These are phyloP conservation scores for Copidosoma aretas DNA, from an alignment of 2,888 invertebrate species.

Conservation along the genomic window DNA sequence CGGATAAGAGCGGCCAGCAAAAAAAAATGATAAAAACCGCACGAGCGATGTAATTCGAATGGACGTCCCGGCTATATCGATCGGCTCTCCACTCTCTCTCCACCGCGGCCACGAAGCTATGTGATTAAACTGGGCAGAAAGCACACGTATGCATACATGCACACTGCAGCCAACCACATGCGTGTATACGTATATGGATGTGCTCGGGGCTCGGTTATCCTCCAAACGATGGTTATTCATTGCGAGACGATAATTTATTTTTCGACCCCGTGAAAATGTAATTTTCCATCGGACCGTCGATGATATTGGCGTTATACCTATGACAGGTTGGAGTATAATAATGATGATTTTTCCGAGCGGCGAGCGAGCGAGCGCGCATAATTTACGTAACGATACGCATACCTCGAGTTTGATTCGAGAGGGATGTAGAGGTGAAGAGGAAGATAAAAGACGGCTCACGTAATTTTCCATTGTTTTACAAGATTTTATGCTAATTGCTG, in stretches of 20 bases:
- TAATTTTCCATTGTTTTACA: conserved; percentile 9
- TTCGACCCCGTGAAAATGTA: not conserved
- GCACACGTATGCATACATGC: too few species aligned
- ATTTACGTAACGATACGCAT: too few species aligned
- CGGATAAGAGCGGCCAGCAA: not conserved
- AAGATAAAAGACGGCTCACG: not conserved
- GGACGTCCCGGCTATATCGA: conserved; percentile 16
- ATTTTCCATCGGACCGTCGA: not conserved
- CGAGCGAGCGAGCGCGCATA: too few species aligned
- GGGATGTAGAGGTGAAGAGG: too few species aligned
- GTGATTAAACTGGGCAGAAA: conserved; percentile 12
- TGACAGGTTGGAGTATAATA: too few species aligned
- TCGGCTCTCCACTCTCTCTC: not conserved
- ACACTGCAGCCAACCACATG: not conserved
- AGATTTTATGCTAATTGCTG: conserved; percentile 13
- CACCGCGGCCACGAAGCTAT: not conserved
- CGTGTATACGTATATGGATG: not conserved
- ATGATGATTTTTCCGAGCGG: too few species aligned
- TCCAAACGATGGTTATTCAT: not conserved
- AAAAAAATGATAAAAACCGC: conserved; percentile 9
- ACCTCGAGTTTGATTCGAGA: too few species aligned
- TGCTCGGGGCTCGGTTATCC: not conserved
- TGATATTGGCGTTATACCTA: too few species aligned
- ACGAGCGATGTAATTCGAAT: not conserved
- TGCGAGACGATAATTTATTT: conserved; percentile 13